These are phyloP conservation scores for Rhagium mordax DNA, from an alignment of 2,888 invertebrate species.

Conservation along the genomic window DNA sequence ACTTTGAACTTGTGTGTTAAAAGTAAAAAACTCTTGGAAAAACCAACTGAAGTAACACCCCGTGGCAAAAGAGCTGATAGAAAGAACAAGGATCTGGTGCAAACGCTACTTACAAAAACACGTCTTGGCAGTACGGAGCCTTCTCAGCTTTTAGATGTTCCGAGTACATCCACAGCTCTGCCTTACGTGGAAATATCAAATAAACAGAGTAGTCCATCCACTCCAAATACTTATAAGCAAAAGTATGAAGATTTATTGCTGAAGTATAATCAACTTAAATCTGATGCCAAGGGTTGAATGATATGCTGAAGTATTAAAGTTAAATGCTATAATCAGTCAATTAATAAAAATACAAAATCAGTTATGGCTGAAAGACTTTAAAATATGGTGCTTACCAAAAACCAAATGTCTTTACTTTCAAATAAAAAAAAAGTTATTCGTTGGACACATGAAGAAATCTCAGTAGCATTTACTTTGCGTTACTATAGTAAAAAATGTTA, in stretches of 20 bases:
- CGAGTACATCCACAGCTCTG: constrained; percentile 5
- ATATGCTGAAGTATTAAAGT: constrained; percentile 9
- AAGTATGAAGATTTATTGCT: constrained; percentile 15
- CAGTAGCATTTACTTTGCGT: not conserved
- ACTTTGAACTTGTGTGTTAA: constrained; percentile 17
- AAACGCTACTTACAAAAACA: constrained; percentile 3
- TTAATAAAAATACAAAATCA: constrained; percentile 17
- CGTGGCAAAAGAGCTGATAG: constrained; percentile 3
- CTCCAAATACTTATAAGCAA: constrained; percentile 1
- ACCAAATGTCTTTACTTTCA: not conserved
- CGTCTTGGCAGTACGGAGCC: constrained; percentile 7
- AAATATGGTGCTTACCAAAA: not conserved
- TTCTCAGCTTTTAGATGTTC: constrained; percentile 17
- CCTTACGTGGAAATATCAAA: constrained; percentile 2
- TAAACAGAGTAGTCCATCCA: not conserved
- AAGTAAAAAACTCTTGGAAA: not conserved
- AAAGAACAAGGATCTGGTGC: constrained; percentile 2
- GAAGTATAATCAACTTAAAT: constrained; percentile 16
- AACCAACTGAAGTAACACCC: not conserved
- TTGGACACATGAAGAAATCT: constrained; percentile 1
- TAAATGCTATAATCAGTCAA: constrained; percentile 6
- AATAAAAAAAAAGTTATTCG: not conserved
- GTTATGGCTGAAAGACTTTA: constrained; percentile 4
- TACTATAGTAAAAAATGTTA: constrained; percentile 6
- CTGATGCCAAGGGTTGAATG: constrained; percentile 8